A percentile compares a stretch with the other conserved stretches of the same genome.
phyloP scores from a whole-genome alignment of 1,140 invertebrate genomes.

The Platorchestia sp. region DNA sequence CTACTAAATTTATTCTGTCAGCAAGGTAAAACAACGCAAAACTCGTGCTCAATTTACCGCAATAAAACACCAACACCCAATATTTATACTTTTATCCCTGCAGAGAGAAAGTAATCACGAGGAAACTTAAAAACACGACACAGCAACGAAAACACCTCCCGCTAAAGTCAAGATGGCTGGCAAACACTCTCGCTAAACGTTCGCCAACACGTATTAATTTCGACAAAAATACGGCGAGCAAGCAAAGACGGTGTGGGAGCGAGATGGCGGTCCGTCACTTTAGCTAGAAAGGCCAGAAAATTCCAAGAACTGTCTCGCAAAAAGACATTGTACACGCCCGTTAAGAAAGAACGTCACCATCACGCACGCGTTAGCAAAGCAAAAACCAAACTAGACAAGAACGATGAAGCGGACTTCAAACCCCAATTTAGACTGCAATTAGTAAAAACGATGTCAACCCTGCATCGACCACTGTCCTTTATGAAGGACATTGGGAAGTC shows the following conservation, averaged over 20 bases:
- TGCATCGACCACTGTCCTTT: no score
- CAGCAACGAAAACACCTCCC: not conserved
- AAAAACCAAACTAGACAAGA: not conserved
- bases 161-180: not conserved
- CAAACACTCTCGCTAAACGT: not conserved
- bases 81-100: not conserved
- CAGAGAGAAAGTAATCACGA: not conserved
- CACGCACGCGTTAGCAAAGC: no score
- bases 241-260: not conserved
- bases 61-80: not conserved
- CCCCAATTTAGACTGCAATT: not conserved
- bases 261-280: not conserved
- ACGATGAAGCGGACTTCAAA: not conserved
- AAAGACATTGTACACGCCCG: not conserved
- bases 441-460: not conserved
- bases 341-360: no score
- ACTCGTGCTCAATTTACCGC: not conserved
- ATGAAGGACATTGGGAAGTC: no score
- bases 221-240: not conserved
- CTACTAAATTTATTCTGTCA: not conserved
- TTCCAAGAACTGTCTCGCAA: not conserved
- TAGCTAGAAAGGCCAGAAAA: not conserved
- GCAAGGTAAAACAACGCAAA: not conserved
- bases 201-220: conserved; percentile 8
- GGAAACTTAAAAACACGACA: not conserved